Evolutionary conservation across 2,797 vertebrate genomes (phyloP).

Genomic region (Falco berigora): DNA sequence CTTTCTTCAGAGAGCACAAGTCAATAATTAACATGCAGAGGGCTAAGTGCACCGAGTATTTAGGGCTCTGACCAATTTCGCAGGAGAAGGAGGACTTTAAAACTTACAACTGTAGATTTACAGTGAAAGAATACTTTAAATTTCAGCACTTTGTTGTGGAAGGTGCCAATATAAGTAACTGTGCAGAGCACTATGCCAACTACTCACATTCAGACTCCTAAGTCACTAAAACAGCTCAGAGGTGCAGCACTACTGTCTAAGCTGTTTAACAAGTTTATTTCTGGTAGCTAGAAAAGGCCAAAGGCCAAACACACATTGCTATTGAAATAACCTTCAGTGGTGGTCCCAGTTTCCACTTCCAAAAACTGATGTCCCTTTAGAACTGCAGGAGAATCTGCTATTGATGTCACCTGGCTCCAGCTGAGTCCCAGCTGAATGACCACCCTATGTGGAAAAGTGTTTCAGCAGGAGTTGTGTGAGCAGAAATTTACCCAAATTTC

Average conservation of each 20-base stretch:
- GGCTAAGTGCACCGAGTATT: neutral
- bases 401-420: neutral
- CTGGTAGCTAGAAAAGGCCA: neutral
- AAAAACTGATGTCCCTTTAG: neutral
- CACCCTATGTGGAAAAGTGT: neutral
- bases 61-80: neutral
- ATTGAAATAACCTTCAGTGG: neutral
- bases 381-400: neutral
- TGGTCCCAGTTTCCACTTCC: neutral
- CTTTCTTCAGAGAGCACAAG: neutral
- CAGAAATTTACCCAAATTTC: neutral
- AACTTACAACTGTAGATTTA: neutral
- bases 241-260: neutral
- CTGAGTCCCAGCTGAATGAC: neutral
- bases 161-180: neutral
- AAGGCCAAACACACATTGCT: neutral
- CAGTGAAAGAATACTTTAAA: neutral
- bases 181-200: neutral
- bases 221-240: neutral
- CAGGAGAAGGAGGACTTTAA: neutral
- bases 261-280: neutral
- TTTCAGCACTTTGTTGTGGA: neutral
- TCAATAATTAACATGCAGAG: neutral
- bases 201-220: neutral
- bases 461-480: neutral